phyloP scores from a whole-genome alignment of 2,797 vertebrate genomes.

The Pangasius macronema region DNA sequence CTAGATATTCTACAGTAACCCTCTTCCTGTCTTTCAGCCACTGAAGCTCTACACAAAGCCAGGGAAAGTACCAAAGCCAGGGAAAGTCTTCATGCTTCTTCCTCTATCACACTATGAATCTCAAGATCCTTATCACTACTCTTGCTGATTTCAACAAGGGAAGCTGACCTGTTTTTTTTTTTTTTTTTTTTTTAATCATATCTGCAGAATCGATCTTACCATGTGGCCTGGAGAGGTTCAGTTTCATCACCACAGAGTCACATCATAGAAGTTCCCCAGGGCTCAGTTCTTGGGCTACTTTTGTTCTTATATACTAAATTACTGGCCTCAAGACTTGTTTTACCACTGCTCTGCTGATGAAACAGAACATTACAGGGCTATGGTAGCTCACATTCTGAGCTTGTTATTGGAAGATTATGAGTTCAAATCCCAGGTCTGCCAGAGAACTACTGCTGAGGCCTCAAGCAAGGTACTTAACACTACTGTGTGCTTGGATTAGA shows the following conservation, averaged over 20 bases:
- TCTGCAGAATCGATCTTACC: not conserved
- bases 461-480: not conserved
- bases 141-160: not conserved
- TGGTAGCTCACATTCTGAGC: not conserved
- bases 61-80: not conserved
- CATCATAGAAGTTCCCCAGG: not conserved
- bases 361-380: not conserved
- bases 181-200: not conserved
- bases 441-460: conserved; percentile 1
- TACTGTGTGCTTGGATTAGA: not conserved
- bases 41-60: not conserved
- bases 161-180: not conserved
- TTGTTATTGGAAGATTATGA: conserved; percentile 13
- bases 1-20: not conserved
- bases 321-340: conserved; percentile 7
- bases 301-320: conserved; percentile 1
- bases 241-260: not conserved
- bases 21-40: not conserved
- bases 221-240: not conserved
- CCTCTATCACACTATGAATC: not conserved
- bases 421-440: not conserved
- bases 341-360: not conserved
- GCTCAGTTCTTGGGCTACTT: not conserved
- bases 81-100: not conserved
- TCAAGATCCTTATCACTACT: not conserved